Evolutionary conservation across 2,888 invertebrate genomes (phyloP).

Genomic region (Hesperia comma): DNA sequence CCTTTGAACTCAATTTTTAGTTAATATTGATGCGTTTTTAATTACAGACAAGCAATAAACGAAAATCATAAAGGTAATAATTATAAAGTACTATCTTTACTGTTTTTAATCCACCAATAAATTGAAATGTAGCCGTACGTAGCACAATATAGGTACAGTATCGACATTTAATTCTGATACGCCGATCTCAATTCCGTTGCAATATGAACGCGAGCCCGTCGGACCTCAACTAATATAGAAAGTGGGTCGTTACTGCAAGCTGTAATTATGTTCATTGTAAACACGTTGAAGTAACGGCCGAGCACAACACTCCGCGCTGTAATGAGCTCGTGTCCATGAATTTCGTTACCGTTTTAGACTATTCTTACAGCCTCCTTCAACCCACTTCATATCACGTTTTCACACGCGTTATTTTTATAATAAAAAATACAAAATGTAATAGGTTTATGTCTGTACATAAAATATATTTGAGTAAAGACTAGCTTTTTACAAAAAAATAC

Average conservation of each 20-base stretch:
- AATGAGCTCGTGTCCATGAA: conserved; percentile 17
- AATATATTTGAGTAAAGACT: too few relatives aligned
- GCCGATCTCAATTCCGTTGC: background rate
- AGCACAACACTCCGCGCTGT: conserved; percentile 6
- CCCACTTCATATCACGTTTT: background rate
- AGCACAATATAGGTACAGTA: too few relatives aligned
- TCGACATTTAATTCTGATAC: background rate
- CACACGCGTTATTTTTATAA: background rate
- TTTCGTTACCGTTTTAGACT: conserved; percentile 12
- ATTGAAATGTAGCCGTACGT: too few relatives aligned
- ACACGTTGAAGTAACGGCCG: conserved; percentile 15
- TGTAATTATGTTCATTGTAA: conserved; percentile 27
- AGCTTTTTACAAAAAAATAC: too few relatives aligned
- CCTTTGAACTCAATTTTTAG: too few relatives aligned
- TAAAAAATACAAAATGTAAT: background rate
- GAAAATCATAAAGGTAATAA: too few relatives aligned
- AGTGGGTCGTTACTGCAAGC: conserved; percentile 23
- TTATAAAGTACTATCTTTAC: too few relatives aligned
- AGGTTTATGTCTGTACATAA: too few relatives aligned
- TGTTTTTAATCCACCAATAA: too few relatives aligned
- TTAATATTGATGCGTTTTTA: too few relatives aligned
- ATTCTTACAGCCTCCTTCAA: conserved; percentile 3
- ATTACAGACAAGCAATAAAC: too few relatives aligned
- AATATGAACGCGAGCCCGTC: background rate
- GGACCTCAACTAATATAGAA: conserved; percentile 17